Base-by-base conservation (phyloP, 1,140 invertebrate genomes). In the roundworm (Caenorhabditis elegans) region DNA sequence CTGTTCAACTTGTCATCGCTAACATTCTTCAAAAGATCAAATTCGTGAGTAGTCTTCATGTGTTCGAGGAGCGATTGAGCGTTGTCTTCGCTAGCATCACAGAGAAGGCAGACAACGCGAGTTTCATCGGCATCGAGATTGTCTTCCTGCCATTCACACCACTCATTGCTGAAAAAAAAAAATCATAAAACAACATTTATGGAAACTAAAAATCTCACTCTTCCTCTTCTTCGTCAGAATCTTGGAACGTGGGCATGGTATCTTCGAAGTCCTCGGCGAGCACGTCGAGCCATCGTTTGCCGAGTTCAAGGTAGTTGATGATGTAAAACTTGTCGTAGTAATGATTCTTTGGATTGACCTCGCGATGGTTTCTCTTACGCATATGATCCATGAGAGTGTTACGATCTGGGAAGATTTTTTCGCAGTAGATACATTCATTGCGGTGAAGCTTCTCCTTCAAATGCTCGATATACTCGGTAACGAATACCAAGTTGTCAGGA, bases 251-350 rank as follows among this genome's bases (percentile, higher is more conserved):
- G 22, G 87, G 88, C 86, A 89, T 89, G 13, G 88, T 88, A 28
- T 90, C 88, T 79, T 89, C 88, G 65, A 90, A 90, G 46, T 89
- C 88, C 65, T 89, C 89, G n/a, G 88, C 88, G 22, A 89, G 80
- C 8, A 90, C 89, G 78, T 90, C 88, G 70, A 89, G 79, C 88
- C 88, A 89, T 13, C 88, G 86, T 86, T 89, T 90, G 15, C 88
- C 88, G 39, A 89, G 79, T 60, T 89, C 88, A 77, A 89, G 83
- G 75, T 89, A 89, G 76, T 89, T 89, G 86, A 89, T 89, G 80
- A 89, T 88, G 85, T 90, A 90, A 82, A 89, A 89, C 76, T 88
- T 88, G 84, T 88, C 87, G 75, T 89, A 89, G 53, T 89, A 89
- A 76, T 88, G 86, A 77, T 89, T 89, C 39, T 86, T 90, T 24